phyloP scores from a whole-genome alignment of 2,113 vertebrate species.

The Pedionomus torquatus region DNA sequence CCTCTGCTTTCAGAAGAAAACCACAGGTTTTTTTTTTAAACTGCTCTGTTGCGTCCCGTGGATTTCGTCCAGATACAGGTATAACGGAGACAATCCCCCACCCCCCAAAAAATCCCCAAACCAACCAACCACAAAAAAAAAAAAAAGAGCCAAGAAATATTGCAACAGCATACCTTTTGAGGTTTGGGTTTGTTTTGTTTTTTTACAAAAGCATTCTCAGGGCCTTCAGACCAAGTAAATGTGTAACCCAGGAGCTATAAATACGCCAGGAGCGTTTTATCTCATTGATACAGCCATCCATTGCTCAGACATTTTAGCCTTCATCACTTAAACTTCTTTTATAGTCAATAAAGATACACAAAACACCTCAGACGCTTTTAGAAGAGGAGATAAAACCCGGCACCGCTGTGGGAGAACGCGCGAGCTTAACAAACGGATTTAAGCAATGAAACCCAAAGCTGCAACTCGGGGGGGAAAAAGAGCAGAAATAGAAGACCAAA shows the following conservation, averaged over 20 bases:
- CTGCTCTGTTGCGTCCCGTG: too few relatives aligned
- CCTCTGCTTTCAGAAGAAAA: neutral
- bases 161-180: neutral
- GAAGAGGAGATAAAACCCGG: neutral
- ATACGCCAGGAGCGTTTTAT: rapidly evolving
- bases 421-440: neutral
- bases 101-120: too few relatives aligned
- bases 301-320: neutral
- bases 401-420: neutral
- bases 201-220: neutral
- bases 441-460: neutral
- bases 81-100: rapidly evolving
- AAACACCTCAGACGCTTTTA: neutral
- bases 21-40: too few relatives aligned
- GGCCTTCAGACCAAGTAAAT: rapidly evolving
- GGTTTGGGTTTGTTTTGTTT: too few relatives aligned
- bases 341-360: neutral
- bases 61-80: rapidly evolving
- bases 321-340: neutral
- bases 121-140: too few relatives aligned
- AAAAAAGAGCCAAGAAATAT: too few relatives aligned
- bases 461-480: neutral
- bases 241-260: neutral
- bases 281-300: too few relatives aligned
- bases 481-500: neutral